Evolutionary conservation across 1,140 invertebrate species (phyloP).

Genomic region (Zaprionus lachaisei): DNA sequence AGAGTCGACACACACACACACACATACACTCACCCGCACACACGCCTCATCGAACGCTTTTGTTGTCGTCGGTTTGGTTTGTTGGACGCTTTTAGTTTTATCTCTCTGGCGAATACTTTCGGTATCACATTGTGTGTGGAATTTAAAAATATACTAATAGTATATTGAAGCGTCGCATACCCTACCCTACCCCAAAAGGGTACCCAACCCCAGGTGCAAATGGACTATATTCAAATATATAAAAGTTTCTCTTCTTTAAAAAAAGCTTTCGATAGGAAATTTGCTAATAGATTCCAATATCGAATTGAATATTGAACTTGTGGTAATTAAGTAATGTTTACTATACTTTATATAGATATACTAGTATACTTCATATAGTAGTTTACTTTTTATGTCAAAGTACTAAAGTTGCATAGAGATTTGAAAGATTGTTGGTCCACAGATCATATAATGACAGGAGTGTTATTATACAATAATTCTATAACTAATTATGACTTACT

Average conservation of each 20-base stretch:
- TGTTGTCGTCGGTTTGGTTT: slow-evolving; percentile 70
- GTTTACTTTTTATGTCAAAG: too few relatives aligned
- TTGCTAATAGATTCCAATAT: neutral
- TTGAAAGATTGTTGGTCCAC: too few relatives aligned
- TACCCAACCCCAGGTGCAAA: neutral
- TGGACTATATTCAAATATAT: neutral
- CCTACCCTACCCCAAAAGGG: slow-evolving; percentile 14
- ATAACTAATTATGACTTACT: neutral
- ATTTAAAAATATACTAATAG: neutral
- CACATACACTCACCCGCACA: slow-evolving; percentile 27
- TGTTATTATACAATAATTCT: too few relatives aligned
- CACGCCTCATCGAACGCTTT: slow-evolving; percentile 55
- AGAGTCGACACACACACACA: slow-evolving; percentile 30
- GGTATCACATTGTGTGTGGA: slow-evolving; percentile 31
- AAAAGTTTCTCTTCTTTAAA: neutral
- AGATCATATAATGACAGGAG: neutral
- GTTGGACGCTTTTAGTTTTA: slow-evolving; percentile 79
- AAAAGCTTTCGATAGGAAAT: neutral
- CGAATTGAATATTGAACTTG: neutral
- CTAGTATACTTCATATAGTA: too few relatives aligned
- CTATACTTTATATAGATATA: neutral
- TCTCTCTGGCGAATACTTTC: slow-evolving; percentile 59
- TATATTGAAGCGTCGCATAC: slow-evolving; percentile 9
- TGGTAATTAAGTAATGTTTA: neutral
- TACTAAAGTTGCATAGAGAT: too few relatives aligned